Base-by-base conservation (phyloP, 53 echinoderm and acorn worm genomes). In the Luidia sarsii region DNA sequence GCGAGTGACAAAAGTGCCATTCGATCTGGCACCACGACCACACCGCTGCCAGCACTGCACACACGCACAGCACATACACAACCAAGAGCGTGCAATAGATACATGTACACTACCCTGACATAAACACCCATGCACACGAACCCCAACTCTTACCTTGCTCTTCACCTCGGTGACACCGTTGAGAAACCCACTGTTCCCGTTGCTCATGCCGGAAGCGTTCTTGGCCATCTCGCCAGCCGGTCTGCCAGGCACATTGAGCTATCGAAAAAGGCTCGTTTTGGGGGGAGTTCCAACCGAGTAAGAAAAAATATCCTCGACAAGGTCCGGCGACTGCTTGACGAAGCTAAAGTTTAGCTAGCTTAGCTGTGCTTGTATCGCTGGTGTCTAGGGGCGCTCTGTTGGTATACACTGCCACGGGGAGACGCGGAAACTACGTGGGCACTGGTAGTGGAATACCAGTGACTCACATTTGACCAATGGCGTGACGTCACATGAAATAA, bases 81-180 rank as follows among this genome's bases (percentile, higher is more conserved):
- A n/a, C n/a, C n/a, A n/a, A n/a, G n/a, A n/a, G n/a, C n/a, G n/a
- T n/a, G n/a, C n/a, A n/a, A n/a, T n/a, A n/a, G n/a, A n/a, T n/a
- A n/a, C n/a, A n/a, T n/a, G n/a, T n/a, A n/a, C n/a, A n/a, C n/a
- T n/a, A n/a, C n/a, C n/a, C n/a, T n/a, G n/a, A n/a, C n/a, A n/a
- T n/a, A n/a, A n/a, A n/a, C n/a, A n/a, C n/a, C n/a, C n/a, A n/a
- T n/a, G n/a, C n/a, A n/a, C n/a, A n/a, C n/a, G 22, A 27, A 36
- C 33, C 15, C 20, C 7, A 6, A 79, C 28, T 70, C 87, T 54
- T 88, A 88, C 89, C 83, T 88, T 88, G 60, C 89, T 88, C 83
- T 88, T 88, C 49, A 82, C 82, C 82, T 88, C 89, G n/a, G 75
- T 82, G 15, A 88, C 34, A 30, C 89, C 83, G 56, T 80, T 86